phyloP scores from a whole-genome alignment of 2,113 vertebrate species.

The Trogon melanurus region DNA sequence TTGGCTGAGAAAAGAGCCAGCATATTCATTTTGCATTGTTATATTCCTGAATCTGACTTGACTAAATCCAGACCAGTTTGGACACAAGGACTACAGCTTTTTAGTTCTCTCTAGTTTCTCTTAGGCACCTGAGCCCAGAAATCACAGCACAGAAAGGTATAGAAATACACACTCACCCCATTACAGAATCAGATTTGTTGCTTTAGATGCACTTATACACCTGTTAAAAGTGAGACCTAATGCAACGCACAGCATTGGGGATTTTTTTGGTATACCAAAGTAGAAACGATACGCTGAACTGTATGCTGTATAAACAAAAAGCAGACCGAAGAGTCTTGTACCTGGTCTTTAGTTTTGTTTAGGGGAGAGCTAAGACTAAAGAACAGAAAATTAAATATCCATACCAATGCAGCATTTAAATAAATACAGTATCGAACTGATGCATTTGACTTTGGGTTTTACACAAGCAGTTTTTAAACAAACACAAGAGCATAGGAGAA shows the following conservation, averaged over 20 bases:
- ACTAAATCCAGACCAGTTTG: neutral
- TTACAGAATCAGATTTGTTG: neutral
- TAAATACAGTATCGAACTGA: neutral
- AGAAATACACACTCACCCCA: neutral
- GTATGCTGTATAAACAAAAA: neutral
- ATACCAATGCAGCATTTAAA: neutral
- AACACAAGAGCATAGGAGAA: slow-evolving; percentile 9
- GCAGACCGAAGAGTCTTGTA: neutral
- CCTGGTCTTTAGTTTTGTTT: neutral
- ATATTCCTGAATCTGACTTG: neutral
- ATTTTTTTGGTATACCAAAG: neutral
- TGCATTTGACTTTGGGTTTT: neutral
- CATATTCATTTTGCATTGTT: neutral
- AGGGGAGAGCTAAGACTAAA: neutral
- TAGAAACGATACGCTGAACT: neutral
- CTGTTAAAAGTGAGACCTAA: neutral
- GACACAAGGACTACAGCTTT: neutral
- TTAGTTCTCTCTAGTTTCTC: neutral
- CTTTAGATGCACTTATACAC: neutral
- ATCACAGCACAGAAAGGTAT: neutral
- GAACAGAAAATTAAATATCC: neutral
- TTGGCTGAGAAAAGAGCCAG: neutral
- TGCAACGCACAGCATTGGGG: neutral
- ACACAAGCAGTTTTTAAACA: slow-evolving; percentile 1
- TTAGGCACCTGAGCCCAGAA: neutral